Evolutionary conservation across 2,113 vertebrate genomes (phyloP), one percentile per base, ranked within the genome.

Genomic region (Marcusenius ussheri): DNA sequence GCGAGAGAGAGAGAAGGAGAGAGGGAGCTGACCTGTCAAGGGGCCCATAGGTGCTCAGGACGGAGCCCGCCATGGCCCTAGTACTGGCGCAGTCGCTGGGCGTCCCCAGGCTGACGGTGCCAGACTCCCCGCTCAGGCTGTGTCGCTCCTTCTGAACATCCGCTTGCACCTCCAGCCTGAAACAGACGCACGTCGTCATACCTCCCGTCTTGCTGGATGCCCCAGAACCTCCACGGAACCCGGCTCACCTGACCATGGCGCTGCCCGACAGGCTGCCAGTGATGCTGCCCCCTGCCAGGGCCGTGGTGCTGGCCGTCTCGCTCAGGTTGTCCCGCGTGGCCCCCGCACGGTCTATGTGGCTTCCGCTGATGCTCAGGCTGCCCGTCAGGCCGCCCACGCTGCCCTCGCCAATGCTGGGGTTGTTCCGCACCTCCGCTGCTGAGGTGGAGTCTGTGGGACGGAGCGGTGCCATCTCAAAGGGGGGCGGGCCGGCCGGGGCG

Each of bases 51-150:
- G 98, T 97, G 77, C 98, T 99, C 80, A 99, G 96, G 93, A 99
- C 98, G 93, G 98, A 99, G 91, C 98, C 98, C 86, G 98, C 98
- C 98, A 99, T 99, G 90, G 98, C 98, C 96, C 98, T 99, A 96
- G 98, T 99, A 94, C 98, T 99, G 90, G 98, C 97, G 56, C 97
- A 99, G 92, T 99, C 98, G 89, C 98, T 99, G 49, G 98, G 96
- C 74, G 98, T 98, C 89, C 98, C 98, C 94, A 99, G 94, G 93
- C 98, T 99, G 91, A 99, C 98, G 0, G 98, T 98, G 92, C 96
- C 98, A 0, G 98, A 99, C 92, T 99, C 98, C 13, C 98, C 98
- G n/a, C 98, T 98, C 89, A 99, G 96, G 89, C 98, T 99, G 94
- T 96, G 97, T 89, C 97, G 97, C 91, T 99, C 98, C 91, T 99